Evolutionary conservation across 2,797 vertebrate genomes (phyloP).

Genomic region (Peromyscus aztecus): DNA sequence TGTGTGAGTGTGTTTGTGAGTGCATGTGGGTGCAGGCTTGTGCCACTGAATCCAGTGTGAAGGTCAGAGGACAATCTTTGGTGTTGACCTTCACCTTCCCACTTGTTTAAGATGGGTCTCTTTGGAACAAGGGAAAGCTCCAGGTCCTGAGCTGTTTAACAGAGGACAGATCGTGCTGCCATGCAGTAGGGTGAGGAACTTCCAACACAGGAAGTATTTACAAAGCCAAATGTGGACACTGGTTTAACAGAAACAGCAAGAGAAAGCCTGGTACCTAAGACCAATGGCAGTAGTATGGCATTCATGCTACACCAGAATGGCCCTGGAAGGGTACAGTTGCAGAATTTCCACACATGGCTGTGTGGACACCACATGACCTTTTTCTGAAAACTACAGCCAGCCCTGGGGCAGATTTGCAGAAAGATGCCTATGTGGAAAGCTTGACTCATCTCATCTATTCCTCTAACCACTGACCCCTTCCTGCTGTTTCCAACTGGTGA

Average conservation of each 20-base stretch:
- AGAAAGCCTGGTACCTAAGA: background rate
- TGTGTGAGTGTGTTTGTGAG: background rate
- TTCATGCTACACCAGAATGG: background rate
- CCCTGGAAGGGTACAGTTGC: accelerated
- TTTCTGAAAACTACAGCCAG: background rate
- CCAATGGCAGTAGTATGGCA: background rate
- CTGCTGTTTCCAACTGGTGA: background rate
- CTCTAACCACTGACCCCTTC: background rate
- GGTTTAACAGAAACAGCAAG: background rate
- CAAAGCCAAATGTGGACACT: background rate
- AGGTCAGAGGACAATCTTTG: background rate
- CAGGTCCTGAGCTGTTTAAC: accelerated
- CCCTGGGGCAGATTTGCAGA: background rate
- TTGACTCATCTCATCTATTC: background rate
- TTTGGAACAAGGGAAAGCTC: background rate
- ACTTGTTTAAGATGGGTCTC: background rate
- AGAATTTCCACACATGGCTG: background rate
- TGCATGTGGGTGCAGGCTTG: too few species aligned
- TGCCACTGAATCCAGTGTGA: background rate
- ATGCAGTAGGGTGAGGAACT: background rate
- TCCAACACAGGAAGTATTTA: background rate
- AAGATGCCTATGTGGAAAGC: background rate
- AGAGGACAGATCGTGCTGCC: background rate
- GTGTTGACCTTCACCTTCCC: background rate
- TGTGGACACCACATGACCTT: background rate